Percentiles rank a stretch among this genome's conserved stretches.
These are phyloP conservation scores for Brachionichthys hirsutus DNA, from an alignment of 2,113 vertebrate genomes.

Conservation along the genomic window DNA sequence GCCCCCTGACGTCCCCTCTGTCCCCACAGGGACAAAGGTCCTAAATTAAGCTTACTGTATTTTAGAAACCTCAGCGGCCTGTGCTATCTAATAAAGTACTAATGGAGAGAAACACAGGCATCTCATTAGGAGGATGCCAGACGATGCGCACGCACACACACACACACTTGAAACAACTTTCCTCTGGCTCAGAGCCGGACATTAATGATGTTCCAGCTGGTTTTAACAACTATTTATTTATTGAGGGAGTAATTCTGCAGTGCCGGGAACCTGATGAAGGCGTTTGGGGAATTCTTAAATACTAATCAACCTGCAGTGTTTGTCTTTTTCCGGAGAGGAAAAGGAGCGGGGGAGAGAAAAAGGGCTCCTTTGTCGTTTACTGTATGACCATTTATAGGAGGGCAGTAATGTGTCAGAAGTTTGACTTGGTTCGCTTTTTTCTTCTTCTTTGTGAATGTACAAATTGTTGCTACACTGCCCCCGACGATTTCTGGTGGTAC, in stretches of 20 bases:
- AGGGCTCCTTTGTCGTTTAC: neutral
- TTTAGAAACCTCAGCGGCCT: slow-evolving; percentile 67
- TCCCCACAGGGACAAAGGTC: slow-evolving; percentile 50
- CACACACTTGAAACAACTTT: slow-evolving; percentile 41
- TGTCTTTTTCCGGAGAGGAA: slow-evolving; percentile 23
- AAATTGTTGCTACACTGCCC: too few species aligned
- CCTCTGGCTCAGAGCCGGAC: slow-evolving; percentile 52
- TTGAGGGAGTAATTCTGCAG: slow-evolving; percentile 57
- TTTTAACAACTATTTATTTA: slow-evolving; percentile 71
- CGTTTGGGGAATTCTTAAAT: slow-evolving; percentile 51
- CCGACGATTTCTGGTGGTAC: too few species aligned
- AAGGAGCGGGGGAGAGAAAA: slow-evolving; percentile 13
- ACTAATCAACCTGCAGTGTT: slow-evolving; percentile 49
- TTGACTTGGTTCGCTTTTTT: too few species aligned
- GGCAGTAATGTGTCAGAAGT: too few species aligned
- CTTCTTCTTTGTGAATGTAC: too few species aligned
- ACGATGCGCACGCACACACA: slow-evolving; percentile 23
- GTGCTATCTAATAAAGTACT: slow-evolving; percentile 67
- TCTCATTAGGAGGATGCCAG: slow-evolving; percentile 66
- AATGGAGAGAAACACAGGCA: slow-evolving; percentile 68
- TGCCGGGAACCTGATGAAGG: slow-evolving; percentile 53
- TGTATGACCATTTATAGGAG: too few species aligned
- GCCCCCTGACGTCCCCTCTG: slow-evolving; percentile 40
- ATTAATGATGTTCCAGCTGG: slow-evolving; percentile 70
- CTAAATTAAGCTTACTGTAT: slow-evolving; percentile 67